Percentiles rank a stretch among this genome's conserved stretches.
Conservation (phyloP, 2,888 invertebrate genomes). For the Odontocerum albicorne region DNA sequence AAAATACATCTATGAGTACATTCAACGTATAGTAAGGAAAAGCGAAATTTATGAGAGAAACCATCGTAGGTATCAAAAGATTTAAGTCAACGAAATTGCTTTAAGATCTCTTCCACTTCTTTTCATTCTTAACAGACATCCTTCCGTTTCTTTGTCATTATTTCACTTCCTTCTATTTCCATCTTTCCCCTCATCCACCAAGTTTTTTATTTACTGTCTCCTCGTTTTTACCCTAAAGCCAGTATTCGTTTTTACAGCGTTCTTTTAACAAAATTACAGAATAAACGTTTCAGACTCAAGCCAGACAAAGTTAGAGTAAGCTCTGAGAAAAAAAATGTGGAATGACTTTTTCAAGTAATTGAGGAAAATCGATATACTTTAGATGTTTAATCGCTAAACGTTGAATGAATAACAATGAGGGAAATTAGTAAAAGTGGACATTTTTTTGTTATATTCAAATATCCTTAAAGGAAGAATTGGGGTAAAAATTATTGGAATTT, state of each 20-base stretch:
- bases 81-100: slow-evolving; percentile 35
- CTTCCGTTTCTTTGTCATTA: slow-evolving; percentile 34
- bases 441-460: too few species aligned
- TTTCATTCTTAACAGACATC: slow-evolving; percentile 18
- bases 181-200: slow-evolving; percentile 29
- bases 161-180: slow-evolving; percentile 28
- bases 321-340: too few species aligned
- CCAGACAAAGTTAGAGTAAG: slow-evolving; percentile 21
- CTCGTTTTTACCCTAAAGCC: slow-evolving; percentile 33
- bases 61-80: slow-evolving; percentile 28
- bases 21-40: too few species aligned
- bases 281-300: slow-evolving; percentile 29
- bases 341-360: too few species aligned
- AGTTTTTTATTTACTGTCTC: slow-evolving; percentile 31
- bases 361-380: too few species aligned
- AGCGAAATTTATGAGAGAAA: slow-evolving; percentile 23
- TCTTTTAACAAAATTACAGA: slow-evolving; percentile 30
- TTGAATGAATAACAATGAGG: too few species aligned
- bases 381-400: too few species aligned
- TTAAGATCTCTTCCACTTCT: slow-evolving; percentile 28
- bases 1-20: too few species aligned
- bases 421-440: too few species aligned
- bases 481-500: too few species aligned
- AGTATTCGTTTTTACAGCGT: slow-evolving; percentile 26
- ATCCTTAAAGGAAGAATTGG: too few species aligned